Evolutionary conservation across 2,797 vertebrate genomes (phyloP).

Genomic region (Helicolenus hilgendorfi): DNA sequence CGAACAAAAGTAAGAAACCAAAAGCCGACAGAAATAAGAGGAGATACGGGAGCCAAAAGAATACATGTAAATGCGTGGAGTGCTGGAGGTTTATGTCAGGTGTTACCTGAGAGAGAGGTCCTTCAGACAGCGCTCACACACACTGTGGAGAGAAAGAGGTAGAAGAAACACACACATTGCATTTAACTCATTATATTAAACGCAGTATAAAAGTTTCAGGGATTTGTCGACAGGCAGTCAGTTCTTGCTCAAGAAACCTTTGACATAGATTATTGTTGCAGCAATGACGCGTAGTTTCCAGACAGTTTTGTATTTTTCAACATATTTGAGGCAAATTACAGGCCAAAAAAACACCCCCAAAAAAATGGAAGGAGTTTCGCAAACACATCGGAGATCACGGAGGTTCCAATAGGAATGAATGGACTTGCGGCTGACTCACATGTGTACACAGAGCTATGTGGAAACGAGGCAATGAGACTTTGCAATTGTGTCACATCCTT

Average conservation of each 20-base stretch:
- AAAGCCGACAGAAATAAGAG: background rate
- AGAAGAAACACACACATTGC: background rate
- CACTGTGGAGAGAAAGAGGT: conserved; percentile 50
- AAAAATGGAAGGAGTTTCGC: too few species aligned
- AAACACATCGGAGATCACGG: too few species aligned
- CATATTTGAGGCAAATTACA: too few species aligned
- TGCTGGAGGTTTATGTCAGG: background rate
- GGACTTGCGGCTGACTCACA: too few species aligned
- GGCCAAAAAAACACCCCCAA: too few species aligned
- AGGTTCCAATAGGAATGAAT: too few species aligned
- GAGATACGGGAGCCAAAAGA: background rate
- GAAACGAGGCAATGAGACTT: too few species aligned
- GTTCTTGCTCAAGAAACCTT: background rate
- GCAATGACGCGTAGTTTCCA: background rate
- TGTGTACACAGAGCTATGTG: too few species aligned
- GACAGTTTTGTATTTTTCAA: too few species aligned
- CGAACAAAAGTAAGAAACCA: background rate
- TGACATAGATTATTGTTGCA: background rate
- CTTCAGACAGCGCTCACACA: conserved; percentile 80
- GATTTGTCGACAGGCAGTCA: background rate
- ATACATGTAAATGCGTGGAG: background rate
- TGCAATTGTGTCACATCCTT: too few species aligned
- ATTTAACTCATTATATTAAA: background rate
- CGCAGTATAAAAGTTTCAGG: background rate
- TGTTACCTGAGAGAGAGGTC: conserved; percentile 78